Evolutionary conservation across 2,113 vertebrate genomes (phyloP).

Genomic region (Antennarius striatus): DNA sequence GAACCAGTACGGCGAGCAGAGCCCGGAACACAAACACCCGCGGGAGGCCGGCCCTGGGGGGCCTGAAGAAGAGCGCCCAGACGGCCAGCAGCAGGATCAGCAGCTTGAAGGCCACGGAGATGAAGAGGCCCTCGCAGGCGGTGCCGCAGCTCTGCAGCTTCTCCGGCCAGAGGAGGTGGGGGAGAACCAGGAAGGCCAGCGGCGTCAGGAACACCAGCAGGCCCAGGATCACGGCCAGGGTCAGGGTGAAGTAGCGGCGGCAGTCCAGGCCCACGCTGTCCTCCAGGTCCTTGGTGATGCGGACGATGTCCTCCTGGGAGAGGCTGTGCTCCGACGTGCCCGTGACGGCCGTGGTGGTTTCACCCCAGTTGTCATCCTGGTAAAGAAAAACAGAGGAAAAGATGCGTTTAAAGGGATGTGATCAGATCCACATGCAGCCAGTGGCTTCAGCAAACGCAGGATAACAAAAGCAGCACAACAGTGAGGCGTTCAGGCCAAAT

Average conservation of each 20-base stretch:
- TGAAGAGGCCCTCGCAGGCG: conserved; percentile 94
- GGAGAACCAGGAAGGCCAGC: conserved; percentile 91
- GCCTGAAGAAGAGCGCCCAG: conserved; percentile 93
- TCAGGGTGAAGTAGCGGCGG: conserved; percentile 85
- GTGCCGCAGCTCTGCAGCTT: conserved; percentile 89
- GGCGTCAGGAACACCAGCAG: conserved; percentile 93
- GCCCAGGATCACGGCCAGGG: conserved; percentile 83
- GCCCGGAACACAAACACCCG: conserved; percentile 90
- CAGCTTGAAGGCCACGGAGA: conserved; percentile 95
- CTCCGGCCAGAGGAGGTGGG: conserved; percentile 91
- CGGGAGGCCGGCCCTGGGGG: conserved; percentile 85
- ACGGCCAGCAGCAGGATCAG: conserved; percentile 92
- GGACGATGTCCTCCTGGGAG: conserved; percentile 95
- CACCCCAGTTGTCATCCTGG: conserved; percentile 98
- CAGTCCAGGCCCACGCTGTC: conserved; percentile 89
- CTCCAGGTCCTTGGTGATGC: conserved; percentile 91
- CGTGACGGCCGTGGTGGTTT: conserved; percentile 95
- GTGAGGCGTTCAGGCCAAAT: background rate
- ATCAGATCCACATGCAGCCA: background rate
- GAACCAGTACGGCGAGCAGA: conserved; percentile 88
- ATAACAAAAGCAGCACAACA: background rate
- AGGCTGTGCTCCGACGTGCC: conserved; percentile 97
- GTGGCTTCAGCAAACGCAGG: background rate
- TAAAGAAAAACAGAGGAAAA: background rate
- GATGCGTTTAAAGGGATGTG: background rate